Base-by-base conservation (phyloP, 2,888 invertebrate genomes). In the Drosophila recens region DNA sequence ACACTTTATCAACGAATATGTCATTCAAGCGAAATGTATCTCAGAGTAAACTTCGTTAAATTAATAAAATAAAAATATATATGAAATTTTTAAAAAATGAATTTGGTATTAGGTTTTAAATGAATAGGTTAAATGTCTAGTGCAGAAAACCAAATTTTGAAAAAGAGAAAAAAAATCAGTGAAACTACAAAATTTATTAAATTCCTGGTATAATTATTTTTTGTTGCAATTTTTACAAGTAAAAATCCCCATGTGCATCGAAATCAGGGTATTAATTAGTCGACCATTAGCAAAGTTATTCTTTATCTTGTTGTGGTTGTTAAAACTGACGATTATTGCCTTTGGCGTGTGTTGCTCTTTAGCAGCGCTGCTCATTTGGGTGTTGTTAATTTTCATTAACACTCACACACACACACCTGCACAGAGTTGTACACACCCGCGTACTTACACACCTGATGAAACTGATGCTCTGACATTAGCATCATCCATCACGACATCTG, bases 351-450 rank as follows among this genome's bases (percentile, higher is more conserved):
- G 67, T 67, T 79, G 79, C 74, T 79, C 66, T 77, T 77, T 72
- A 80, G 78, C 64, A 53, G 49, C 51, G 30, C 20, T 71, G 68
- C 54, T 80, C 67, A 70, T 75, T 78, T 83, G 65, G 57, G 65
- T 61, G 72, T 72, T 80, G 84, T 88, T 79, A 73, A 67, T 74
- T 80, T 80, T 68, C 72, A 86, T 88, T 88, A 84, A 67, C 83
- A 72, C 15, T 27, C 40, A 43, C 33, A 66, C 23, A 34, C 30
- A 54, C 27, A 15, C 9, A 36, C n/a, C 30, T 30, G 27, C 8
- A 43, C 46, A 36, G 71, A 54, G 23, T 48, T 33, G 8, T 30
- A 17, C 42, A 20, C 27, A 48, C 23, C 40, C 11, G 13, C 20
- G 9, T 20, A 27, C 40, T 11, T 5, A 33, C 17, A 43, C 79